Base-by-base conservation (phyloP, 2,888 invertebrate species). In the Pterostichus madidus region DNA sequence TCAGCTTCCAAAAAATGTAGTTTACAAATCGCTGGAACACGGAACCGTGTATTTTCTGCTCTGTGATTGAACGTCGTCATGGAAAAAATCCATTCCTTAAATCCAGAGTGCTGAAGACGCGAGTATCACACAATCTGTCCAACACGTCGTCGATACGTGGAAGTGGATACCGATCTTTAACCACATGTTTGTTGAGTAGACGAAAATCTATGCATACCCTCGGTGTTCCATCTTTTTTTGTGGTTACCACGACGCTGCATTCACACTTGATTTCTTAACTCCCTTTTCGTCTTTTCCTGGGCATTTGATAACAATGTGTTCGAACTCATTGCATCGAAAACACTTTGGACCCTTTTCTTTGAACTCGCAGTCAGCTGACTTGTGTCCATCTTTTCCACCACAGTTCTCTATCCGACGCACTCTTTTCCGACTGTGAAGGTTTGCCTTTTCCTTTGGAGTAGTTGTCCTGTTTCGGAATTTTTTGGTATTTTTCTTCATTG, bases 341-440 rank as follows among this genome's bases (percentile, higher is more conserved):
- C 88, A 88, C 83, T 87, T 88, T 5, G 85, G 79, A n/a, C 86
- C 86, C 46, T 85, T 87, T 11, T 84, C 71, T 39, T 84, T 87
- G 6, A 84, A 79, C n/a, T 76, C 24, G 31, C 78, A 78, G 7
- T 83, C 78, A 17, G 13, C 24, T 75, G 82, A 84, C 17, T 80
- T 59, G 24, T 84, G 81, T n/a, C 71, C 84, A 53, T 17, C 17
- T 49, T 44, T 59, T n/a, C 24, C 68, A 44, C 83, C 84, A 64
- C 80, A 84, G 64, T 83, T 83, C 53, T 6, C 15, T n/a, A 15
- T 46, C 8, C 17, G n/a, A n/a, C n/a, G n/a, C n/a, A n/a, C n/a
- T n/a, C n/a, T n/a, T n/a, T n/a, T 53, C 53, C 17, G 17, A 53
- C 7, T 3, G 7, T 49, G 3, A 49, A 49, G 4, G 4, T 4